Evolutionary conservation across 2,113 vertebrate genomes (phyloP).

Genomic region (Uria aalge): DNA sequence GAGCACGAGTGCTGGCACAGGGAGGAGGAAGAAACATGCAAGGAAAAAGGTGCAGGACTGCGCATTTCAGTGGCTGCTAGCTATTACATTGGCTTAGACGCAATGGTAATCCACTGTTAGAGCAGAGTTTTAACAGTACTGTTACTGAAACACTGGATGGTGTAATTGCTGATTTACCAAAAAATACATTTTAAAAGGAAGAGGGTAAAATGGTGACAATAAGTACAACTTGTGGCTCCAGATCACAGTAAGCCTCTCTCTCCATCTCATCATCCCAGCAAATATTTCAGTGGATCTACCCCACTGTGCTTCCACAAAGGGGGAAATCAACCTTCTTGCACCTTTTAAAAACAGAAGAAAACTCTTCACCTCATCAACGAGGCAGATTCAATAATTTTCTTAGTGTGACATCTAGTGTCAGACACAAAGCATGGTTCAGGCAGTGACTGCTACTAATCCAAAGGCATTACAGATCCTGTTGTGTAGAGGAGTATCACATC

Average conservation of each 20-base stretch:
- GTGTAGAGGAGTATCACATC: not conserved
- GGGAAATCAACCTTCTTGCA: not conserved
- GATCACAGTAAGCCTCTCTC: not conserved
- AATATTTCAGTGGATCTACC: not conserved
- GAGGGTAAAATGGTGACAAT: not conserved
- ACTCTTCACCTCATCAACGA: not conserved
- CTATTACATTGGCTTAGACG: not conserved
- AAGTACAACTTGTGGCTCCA: not conserved
- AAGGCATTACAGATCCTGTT: not conserved
- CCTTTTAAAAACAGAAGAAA: not conserved
- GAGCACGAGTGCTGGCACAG: not conserved
- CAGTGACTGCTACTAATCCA: not conserved
- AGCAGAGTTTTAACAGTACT: not conserved
- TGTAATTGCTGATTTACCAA: not conserved
- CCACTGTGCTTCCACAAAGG: not conserved
- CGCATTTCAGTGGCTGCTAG: not conserved
- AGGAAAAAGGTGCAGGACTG: not conserved
- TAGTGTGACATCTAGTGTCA: slow-evolving; percentile 75
- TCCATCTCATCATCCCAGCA: not conserved
- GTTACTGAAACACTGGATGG: not conserved
- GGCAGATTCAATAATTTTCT: slow-evolving; percentile 37
- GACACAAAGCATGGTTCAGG: not conserved
- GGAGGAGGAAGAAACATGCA: not conserved
- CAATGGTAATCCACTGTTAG: not conserved
- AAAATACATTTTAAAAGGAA: not conserved